phyloP scores from a whole-genome alignment of 2,797 vertebrate genomes.

The Apogon talboti region DNA sequence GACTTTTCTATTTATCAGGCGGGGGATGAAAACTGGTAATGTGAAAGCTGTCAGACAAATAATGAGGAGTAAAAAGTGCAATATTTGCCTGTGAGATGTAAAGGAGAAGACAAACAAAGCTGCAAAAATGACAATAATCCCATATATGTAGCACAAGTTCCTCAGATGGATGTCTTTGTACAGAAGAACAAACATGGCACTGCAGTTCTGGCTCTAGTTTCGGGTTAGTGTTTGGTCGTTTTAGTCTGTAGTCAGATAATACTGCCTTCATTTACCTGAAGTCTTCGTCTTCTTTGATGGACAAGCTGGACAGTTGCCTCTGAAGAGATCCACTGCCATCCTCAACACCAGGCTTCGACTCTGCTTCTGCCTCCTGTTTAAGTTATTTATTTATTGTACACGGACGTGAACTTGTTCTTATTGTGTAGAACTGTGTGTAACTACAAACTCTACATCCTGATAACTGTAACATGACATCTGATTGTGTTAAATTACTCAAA shows the following conservation, averaged over 20 bases:
- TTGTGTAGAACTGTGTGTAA: too few relatives aligned
- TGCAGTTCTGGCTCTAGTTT: neutral
- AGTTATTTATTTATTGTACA: constrained; percentile 4
- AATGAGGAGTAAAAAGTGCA: too few relatives aligned
- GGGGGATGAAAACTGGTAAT: too few relatives aligned
- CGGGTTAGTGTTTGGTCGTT: neutral
- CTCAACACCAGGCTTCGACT: constrained; percentile 22
- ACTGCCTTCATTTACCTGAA: constrained; percentile 66
- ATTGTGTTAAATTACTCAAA: constrained; percentile 9
- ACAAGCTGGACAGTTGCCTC: constrained; percentile 29
- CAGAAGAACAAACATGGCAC: neutral
- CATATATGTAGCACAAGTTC: too few relatives aligned
- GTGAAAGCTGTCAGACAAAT: too few relatives aligned
- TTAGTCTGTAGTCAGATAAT: too few relatives aligned
- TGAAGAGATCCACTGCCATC: constrained; percentile 19
- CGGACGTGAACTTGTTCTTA: neutral
- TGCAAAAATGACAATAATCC: too few relatives aligned
- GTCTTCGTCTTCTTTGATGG: constrained; percentile 53
- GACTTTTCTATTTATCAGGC: too few relatives aligned
- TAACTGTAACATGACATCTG: neutral
- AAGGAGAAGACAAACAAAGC: too few relatives aligned
- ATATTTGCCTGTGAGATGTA: too few relatives aligned
- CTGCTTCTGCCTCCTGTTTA: constrained; percentile 63
- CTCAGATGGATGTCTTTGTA: too few relatives aligned
- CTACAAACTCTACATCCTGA: constrained; percentile 4